Evolutionary conservation across 1,140 invertebrate genomes (phyloP).

Genomic region (Zaprionus kolodkinae): DNA sequence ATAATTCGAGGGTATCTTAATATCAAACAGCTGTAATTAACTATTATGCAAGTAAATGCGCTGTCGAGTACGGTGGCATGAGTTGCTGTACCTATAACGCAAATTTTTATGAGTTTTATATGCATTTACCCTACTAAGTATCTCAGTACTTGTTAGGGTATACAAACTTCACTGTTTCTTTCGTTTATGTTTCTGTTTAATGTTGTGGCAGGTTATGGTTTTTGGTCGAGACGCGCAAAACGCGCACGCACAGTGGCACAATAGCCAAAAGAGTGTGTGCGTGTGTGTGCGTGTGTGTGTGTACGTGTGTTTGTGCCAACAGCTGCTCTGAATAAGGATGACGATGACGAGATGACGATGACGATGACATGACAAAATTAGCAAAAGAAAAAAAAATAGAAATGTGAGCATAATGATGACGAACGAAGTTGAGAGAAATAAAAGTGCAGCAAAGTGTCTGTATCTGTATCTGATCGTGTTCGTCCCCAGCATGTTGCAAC

Average conservation of each 20-base stretch:
- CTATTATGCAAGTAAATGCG: too few species aligned
- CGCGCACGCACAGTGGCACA: constrained; percentile 23
- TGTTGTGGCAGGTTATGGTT: constrained; percentile 77
- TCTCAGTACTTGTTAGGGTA: constrained; percentile 22
- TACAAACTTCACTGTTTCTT: constrained; percentile 11
- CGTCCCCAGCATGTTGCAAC: neutral
- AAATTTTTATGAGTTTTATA: too few species aligned
- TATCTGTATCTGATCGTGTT: neutral
- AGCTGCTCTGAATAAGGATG: constrained; percentile 49
- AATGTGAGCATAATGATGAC: constrained; percentile 10
- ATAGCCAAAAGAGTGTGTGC: constrained; percentile 63
- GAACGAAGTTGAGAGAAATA: neutral
- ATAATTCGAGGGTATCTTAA: neutral
- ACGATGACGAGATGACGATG: constrained; percentile 46
- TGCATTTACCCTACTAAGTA: too few species aligned
- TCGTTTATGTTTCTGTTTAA: constrained; percentile 40
- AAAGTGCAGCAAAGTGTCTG: neutral
- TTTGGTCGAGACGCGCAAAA: constrained; percentile 47
- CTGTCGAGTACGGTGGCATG: too few species aligned
- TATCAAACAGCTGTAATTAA: neutral
- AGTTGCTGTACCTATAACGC: too few species aligned
- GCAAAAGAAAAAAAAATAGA: neutral
- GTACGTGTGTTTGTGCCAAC: constrained; percentile 36
- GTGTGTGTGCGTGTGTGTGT: too few species aligned
- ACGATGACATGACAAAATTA: constrained; percentile 40